Evolutionary conservation across 2,113 vertebrate species (phyloP), one percentile per base, ranked within the genome.

Genomic region (Gambusia holbrooki): DNA sequence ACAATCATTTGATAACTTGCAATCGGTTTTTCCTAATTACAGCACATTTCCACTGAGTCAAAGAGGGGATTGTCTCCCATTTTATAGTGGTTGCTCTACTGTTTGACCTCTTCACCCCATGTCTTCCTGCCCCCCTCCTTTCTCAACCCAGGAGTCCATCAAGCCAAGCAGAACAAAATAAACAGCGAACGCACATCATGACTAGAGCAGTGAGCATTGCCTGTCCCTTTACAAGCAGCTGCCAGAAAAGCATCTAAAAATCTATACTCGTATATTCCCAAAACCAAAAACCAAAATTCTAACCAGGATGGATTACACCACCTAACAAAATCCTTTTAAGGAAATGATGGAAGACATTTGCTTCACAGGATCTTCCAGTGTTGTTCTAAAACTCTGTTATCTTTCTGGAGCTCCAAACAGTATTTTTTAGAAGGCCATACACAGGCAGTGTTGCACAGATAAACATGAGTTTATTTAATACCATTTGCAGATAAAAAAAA

Each of bases 131-230:
- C 15, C 13, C 11, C 1, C 15, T 15, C n/a, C 2, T 10, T 7
- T 22, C 25, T 62, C 69, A 19, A 33, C 69, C 67, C 64, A 63
- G 51, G 63, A 82, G 29, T 81, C 76, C 67, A 78, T 60, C 65
- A 70, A 84, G 75, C 89, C 72, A 67, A 86, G 76, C 78, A 82
- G 71, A 88, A 86, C 82, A 79, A 89, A 84, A 88, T 70, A 84
- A 90, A 91, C 86, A 92, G 73, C 81, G 84, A 68, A 86, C 72
- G 60, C 42, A 68, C 70, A 35, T 79, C 72, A 60, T 71, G 76
- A 69, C 88, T 72, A 77, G 76, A 66, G 62, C 74, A 67, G 29
- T 45, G 64, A 80, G 74, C 58, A 69, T 84, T 60, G 35, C 72
- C 71, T 69, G 54, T 77, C 22, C 70, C 70, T 72, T 88, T 82